Evolutionary conservation across 1,140 invertebrate species (phyloP).

Genomic region (Nylanderia fulva): DNA sequence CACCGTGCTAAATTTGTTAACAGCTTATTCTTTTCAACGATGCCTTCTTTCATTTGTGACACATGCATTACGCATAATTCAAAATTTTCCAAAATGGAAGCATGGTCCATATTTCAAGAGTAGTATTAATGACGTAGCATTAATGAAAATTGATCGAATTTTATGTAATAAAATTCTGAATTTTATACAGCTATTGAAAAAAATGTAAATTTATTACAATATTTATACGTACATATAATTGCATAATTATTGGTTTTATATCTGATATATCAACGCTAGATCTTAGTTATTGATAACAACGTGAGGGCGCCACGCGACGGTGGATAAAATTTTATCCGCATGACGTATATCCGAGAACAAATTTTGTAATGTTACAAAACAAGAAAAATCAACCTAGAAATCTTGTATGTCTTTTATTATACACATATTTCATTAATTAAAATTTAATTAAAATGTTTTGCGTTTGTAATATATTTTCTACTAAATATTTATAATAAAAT

Average conservation of each 20-base stretch:
- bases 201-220: not conserved
- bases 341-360: not conserved
- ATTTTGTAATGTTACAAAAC: constrained; percentile 1
- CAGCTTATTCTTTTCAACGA: not conserved
- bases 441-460: not conserved
- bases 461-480: not conserved
- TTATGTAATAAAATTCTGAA: not conserved
- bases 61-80: constrained; percentile 4
- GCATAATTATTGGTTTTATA: not conserved
- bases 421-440: not conserved
- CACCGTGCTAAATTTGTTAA: constrained; percentile 65
- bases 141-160: not conserved
- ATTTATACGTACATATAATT: not conserved
- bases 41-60: not conserved
- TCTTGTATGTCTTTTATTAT: too few species aligned
- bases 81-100: not conserved
- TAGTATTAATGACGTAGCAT: not conserved
- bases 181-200: not conserved
- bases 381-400: not conserved
- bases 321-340: constrained; percentile 16
- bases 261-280: constrained; percentile 25
- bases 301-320: constrained; percentile 56
- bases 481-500: not conserved
- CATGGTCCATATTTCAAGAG: not conserved
- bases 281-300: constrained; percentile 48